Evolutionary conservation across 2,888 invertebrate species (phyloP).

Genomic region (Tiliacea citrago): DNA sequence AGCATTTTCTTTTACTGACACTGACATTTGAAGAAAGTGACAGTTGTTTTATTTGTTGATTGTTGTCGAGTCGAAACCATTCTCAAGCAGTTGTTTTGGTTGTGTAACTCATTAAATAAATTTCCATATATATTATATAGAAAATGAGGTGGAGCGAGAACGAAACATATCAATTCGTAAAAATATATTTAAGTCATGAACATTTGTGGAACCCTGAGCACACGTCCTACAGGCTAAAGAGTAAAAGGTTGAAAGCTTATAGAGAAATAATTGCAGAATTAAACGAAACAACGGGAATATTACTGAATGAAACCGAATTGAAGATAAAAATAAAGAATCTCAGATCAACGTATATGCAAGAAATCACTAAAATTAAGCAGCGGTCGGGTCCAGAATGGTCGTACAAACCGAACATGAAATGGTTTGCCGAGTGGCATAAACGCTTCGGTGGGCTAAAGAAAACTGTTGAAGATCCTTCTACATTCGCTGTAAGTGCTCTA

Average conservation of each 20-base stretch:
- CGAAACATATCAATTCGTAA: constrained; percentile 85
- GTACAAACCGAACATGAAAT: constrained; percentile 79
- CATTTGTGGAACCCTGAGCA: constrained; percentile 84
- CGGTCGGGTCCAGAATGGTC: constrained; percentile 71
- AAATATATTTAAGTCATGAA: constrained; percentile 83
- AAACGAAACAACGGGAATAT: constrained; percentile 76
- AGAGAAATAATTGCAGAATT: constrained; percentile 76
- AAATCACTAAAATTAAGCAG: constrained; percentile 79
- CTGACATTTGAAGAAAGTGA: constrained; percentile 22
- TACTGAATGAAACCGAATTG: constrained; percentile 74
- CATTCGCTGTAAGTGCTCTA: constrained; percentile 62
- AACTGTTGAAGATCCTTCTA: constrained; percentile 53
- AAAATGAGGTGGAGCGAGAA: constrained; percentile 86
- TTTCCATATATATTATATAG: constrained; percentile 1
- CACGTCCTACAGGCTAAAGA: constrained; percentile 79
- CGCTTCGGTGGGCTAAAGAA: constrained; percentile 63
- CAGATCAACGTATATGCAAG: constrained; percentile 80
- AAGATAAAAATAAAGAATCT: constrained; percentile 81
- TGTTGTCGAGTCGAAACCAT: constrained; percentile 1
- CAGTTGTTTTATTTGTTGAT: constrained; percentile 44
- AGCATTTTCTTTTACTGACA: constrained; percentile 16
- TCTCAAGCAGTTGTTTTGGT: constrained; percentile 17
- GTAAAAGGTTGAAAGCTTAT: constrained; percentile 78
- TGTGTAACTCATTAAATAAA: constrained; percentile 19
- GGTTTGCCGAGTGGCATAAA: constrained; percentile 81